Conservation (phyloP, 2,113 vertebrate genomes). For the Caranx ignobilis region DNA sequence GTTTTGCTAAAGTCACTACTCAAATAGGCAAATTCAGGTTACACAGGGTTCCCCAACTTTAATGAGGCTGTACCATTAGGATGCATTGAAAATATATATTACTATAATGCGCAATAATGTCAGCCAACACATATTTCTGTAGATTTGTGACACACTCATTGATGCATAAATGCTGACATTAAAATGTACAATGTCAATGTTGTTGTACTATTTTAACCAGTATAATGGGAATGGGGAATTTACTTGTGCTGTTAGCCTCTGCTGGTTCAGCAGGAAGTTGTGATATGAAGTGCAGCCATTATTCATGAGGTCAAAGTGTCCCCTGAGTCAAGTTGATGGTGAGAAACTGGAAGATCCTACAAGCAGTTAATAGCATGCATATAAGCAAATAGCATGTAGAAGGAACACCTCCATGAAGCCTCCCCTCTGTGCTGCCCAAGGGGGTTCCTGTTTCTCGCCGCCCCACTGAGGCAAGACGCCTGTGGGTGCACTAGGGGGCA, state of each 20-base stretch:
- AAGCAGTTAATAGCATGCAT: constrained; percentile 61
- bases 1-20: too few species aligned
- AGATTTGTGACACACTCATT: too few species aligned
- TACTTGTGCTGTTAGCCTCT: constrained; percentile 42
- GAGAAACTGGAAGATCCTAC: constrained; percentile 72
- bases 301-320: constrained; percentile 76
- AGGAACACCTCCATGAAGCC: constrained; percentile 25
- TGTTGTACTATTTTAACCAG: too few species aligned
- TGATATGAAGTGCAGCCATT: constrained; percentile 69
- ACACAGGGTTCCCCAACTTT: too few species aligned
- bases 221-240: constrained; percentile 64
- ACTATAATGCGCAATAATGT: too few species aligned
- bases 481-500: constrained; percentile 26
- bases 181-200: too few species aligned
- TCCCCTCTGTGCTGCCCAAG: constrained; percentile 64
- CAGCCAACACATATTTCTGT: not conserved
- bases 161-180: too few species aligned
- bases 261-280: constrained; percentile 39
- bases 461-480: constrained; percentile 13
- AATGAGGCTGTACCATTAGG: too few species aligned
- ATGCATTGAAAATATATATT: too few species aligned
- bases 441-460: constrained; percentile 18
- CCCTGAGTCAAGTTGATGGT: constrained; percentile 69
- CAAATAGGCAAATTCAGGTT: too few species aligned
- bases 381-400: not conserved